Percentiles rank a stretch among this genome's conserved stretches.
phyloP scores from a whole-genome alignment of 1,140 invertebrate genomes.

The Rhagoletis zephyria region DNA sequence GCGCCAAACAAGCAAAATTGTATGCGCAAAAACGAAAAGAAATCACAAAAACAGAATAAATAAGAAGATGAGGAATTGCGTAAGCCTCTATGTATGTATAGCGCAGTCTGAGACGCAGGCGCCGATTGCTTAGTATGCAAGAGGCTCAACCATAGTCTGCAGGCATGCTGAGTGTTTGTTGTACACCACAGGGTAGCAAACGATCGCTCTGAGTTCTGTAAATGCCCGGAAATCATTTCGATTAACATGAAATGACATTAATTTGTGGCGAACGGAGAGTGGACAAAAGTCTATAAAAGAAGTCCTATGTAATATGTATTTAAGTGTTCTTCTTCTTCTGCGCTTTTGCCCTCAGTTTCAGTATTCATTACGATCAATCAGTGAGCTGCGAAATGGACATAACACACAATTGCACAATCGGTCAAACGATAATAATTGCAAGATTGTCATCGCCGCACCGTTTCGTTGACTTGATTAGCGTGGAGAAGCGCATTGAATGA shows the following conservation, averaged over 20 bases:
- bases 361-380: slow-evolving; percentile 48
- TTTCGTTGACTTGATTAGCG: slow-evolving; percentile 17
- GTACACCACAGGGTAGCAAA: not conserved
- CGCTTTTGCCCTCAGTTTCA: not conserved
- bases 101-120: not conserved
- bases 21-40: not conserved
- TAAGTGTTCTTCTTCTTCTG: not conserved
- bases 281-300: not conserved
- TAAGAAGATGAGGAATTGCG: not conserved
- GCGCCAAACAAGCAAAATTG: not conserved
- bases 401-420: slow-evolving; percentile 26
- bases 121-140: not conserved
- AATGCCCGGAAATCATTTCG: slow-evolving; percentile 47
- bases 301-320: not conserved
- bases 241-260: slow-evolving; percentile 47
- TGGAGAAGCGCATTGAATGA: not conserved
- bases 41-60: not conserved
- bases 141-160: not conserved
- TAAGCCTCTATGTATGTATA: not conserved
- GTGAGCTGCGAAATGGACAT: slow-evolving; percentile 41
- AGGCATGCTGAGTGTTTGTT: not conserved
- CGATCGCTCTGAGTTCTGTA: not conserved
- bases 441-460: slow-evolving; percentile 10
- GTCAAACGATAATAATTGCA: slow-evolving; percentile 47
- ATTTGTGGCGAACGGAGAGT: slow-evolving; percentile 20